phyloP scores from a whole-genome alignment of 1,140 invertebrate species.

The Araneus ventricosus region DNA sequence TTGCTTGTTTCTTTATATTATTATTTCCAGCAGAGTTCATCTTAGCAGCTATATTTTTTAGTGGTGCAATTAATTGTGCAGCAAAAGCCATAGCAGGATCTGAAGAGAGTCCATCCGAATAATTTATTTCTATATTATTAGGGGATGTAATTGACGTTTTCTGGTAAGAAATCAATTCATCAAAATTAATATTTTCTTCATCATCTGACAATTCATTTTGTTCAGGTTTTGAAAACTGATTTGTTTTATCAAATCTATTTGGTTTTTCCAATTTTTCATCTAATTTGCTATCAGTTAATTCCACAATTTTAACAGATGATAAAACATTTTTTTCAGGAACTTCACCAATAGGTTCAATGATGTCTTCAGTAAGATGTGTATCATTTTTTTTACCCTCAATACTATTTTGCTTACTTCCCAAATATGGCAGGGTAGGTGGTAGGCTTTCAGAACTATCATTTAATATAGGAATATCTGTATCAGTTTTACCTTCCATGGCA shows the following conservation, averaged over 20 bases:
- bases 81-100: constrained; percentile 68
- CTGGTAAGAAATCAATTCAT: not conserved
- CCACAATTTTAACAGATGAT: not conserved
- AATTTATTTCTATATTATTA: not conserved
- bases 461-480: not conserved
- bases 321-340: not conserved
- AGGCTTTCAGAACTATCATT: not conserved
- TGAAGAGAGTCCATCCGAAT: constrained; percentile 41
- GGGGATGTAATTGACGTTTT: not conserved
- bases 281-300: not conserved
- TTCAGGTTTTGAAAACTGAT: not conserved
- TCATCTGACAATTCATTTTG: not conserved
- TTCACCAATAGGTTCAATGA: not conserved
- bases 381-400: not conserved
- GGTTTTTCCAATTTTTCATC: not conserved
- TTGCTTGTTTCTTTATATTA: not conserved
- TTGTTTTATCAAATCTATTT: not conserved
- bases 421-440: not conserved
- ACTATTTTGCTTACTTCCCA: not conserved
- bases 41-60: constrained; percentile 56
- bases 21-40: not conserved
- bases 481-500: not conserved
- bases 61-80: constrained; percentile 38
- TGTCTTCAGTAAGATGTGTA: not conserved
- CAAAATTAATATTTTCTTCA: not conserved